Evolutionary conservation across 2,888 invertebrate species (phyloP), one percentile per base, ranked within the genome.

Genomic region (Laothoe populi): DNA sequence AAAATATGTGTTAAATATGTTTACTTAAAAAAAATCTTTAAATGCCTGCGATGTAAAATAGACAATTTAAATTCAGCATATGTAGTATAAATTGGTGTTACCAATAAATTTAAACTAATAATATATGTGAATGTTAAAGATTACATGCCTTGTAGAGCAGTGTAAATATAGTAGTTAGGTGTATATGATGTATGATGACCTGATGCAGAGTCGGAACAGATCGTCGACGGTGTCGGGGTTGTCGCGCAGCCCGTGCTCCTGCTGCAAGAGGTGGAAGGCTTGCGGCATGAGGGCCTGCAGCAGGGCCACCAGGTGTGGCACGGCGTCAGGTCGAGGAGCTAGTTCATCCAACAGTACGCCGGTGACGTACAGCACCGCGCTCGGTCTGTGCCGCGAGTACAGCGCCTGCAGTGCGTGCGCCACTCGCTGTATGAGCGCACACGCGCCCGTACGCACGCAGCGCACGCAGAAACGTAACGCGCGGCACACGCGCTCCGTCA

Each of bases 201-300:
- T 93, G 59, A 95, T 94, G 74, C 97, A 97, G 40, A 98, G 92
- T 58, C 98, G 93, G 88, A 99, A 99, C 70, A 99, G 95, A 83
- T 99, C 99, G 82, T 99, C 99, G 0, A 99, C 98, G 0, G 99
- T 99, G 79, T 99, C 99, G 0, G 99, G 99, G 92, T 99, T 97
- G 84, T 98, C 96, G 64, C 95, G 93, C 49, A 99, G 92, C 0
- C 98, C 98, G 77, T 96, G 94, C 64, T 95, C 94, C 72, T 94
- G 95, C 84, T 97, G 96, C 68, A 99, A 93, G 78, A 98, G 91
- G 44, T 94, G 94, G 80, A 97, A 97, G n/a, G 97, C 96, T 23
- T 96, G 96, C 67, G 95, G 95, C 72, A 97, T 94, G 75, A 97
- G 95, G 48, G 97, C 97, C 84, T 97, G 95, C 70, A 98, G 92